These are phyloP conservation scores for Melanogrammus aeglefinus DNA, from an alignment of 2,797 vertebrate genomes.

Conservation along the genomic window DNA sequence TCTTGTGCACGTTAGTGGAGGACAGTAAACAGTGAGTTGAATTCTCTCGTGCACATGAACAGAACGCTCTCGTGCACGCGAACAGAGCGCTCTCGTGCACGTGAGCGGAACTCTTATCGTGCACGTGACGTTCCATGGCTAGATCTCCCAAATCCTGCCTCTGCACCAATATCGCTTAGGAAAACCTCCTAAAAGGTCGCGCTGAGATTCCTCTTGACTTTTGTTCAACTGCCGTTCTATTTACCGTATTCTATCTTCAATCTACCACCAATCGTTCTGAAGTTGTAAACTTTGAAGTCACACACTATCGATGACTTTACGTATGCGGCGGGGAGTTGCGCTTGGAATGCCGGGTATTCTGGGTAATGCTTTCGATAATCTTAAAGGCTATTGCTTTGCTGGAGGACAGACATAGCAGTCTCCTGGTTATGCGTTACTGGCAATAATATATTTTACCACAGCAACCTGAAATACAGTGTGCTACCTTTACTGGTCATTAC, in stretches of 20 bases:
- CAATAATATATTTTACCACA: background rate
- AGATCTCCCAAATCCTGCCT: background rate
- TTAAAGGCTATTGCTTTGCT: background rate
- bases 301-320: background rate
- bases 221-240: background rate
- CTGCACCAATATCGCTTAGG: slow-evolving; percentile 1
- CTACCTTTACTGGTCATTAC: background rate
- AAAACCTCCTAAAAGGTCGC: background rate
- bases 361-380: background rate
- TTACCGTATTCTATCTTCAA: background rate
- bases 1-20: slow-evolving; percentile 5
- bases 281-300: background rate
- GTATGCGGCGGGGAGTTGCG: background rate
- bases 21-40: background rate
- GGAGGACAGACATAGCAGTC: background rate
- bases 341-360: background rate
- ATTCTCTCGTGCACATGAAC: background rate
- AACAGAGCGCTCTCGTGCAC: background rate
- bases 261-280: background rate
- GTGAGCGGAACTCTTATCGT: no score
- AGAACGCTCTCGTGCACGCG: no score
- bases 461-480: no score
- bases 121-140: background rate
- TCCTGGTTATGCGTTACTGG: background rate
- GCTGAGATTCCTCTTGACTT: background rate